These are phyloP conservation scores for Phyllopteryx taeniolatus DNA, from an alignment of 2,113 vertebrate species.

Conservation along the genomic window DNA sequence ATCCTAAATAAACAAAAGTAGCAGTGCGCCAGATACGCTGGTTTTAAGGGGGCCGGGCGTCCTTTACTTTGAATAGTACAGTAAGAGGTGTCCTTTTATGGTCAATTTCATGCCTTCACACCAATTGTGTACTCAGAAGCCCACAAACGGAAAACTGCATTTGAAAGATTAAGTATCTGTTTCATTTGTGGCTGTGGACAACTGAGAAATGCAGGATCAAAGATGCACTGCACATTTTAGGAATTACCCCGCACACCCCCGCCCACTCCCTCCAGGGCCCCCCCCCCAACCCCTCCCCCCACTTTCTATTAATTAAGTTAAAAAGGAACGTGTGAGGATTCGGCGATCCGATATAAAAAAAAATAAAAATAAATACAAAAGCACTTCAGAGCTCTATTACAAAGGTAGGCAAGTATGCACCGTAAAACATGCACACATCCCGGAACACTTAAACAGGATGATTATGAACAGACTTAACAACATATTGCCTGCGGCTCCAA, in stretches of 20 bases:
- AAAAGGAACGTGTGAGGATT: slow-evolving; percentile 12
- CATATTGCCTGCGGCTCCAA: slow-evolving; percentile 37
- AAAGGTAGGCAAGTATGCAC: slow-evolving; percentile 65
- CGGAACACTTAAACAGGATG: slow-evolving; percentile 58
- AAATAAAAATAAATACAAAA: slow-evolving; percentile 5
- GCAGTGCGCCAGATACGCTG: not conserved
- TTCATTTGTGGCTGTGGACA: not conserved
- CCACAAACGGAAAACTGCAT: not conserved
- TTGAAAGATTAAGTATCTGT: not conserved
- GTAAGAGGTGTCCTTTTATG: slow-evolving; percentile 3
- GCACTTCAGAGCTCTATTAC: slow-evolving; percentile 47
- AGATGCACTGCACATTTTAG: not conserved
- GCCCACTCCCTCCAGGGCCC: too few species aligned
- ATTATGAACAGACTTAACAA: slow-evolving; percentile 66
- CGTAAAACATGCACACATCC: slow-evolving; percentile 64
- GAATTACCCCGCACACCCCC: not conserved
- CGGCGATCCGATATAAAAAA: slow-evolving; percentile 3
- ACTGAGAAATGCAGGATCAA: not conserved
- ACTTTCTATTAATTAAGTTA: slow-evolving; percentile 5
- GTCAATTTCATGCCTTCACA: not conserved
- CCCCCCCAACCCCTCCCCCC: too few species aligned
- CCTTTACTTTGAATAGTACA: not conserved
- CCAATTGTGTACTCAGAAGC: not conserved
- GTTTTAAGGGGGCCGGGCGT: not conserved
- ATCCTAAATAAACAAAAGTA: not conserved